Conservation (phyloP, 2,888 invertebrate genomes). For the Pterostichus niger region DNA sequence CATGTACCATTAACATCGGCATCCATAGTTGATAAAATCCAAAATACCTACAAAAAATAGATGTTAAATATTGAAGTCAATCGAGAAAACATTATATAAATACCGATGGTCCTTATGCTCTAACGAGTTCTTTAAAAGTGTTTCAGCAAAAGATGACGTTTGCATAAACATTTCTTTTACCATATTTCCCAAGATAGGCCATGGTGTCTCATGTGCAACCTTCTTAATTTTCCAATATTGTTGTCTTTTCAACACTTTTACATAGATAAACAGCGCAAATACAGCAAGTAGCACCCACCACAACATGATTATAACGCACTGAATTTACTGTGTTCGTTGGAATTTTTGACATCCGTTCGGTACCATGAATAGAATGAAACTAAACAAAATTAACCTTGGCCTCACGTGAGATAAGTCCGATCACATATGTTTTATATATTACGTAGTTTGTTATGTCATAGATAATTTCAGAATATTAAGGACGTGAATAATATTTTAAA, state of each 20-base stretch:
- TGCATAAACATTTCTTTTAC: too few relatives aligned
- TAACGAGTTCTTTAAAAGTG: too few relatives aligned
- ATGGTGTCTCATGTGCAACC: constrained; percentile 62
- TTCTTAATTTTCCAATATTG: constrained; percentile 59
- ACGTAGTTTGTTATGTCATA: too few relatives aligned
- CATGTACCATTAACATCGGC: constrained; percentile 77
- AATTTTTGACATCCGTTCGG: not conserved
- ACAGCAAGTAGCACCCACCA: constrained; percentile 44
- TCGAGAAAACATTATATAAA: not conserved
- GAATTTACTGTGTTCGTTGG: not conserved
- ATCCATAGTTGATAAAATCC: constrained; percentile 67
- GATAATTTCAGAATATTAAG: too few relatives aligned
- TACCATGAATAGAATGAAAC: not conserved
- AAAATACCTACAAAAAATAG: constrained; percentile 64
- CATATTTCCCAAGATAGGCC: constrained; percentile 65
- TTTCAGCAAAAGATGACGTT: too few relatives aligned
- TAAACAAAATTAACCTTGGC: not conserved
- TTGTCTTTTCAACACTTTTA: constrained; percentile 63
- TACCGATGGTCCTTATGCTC: too few relatives aligned
- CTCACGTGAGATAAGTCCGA: too few relatives aligned
- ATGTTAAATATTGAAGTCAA: not conserved
- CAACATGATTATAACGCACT: constrained; percentile 14
- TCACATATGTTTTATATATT: too few relatives aligned
- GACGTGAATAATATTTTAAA: too few relatives aligned
- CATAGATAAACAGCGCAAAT: constrained; percentile 66